Evolutionary conservation across 2,797 vertebrate species (phyloP), one percentile per base, ranked within the genome.

Genomic region (Danionella dracula): DNA sequence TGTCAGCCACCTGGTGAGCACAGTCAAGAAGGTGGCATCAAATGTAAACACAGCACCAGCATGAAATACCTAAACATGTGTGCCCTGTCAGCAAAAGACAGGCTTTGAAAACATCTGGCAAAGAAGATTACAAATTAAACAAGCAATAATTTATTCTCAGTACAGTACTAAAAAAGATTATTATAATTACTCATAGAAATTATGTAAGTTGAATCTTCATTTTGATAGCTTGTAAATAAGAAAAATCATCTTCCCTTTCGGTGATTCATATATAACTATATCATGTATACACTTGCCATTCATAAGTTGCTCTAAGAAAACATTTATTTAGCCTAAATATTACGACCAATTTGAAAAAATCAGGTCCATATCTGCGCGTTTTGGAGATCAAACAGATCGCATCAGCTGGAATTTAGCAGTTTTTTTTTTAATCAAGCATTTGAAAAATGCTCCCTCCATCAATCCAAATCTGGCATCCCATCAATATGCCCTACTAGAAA

Each of bases 381-480:
- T n/a, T n/a, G n/a, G n/a, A n/a, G n/a, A n/a, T n/a, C n/a, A n/a
- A n/a, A n/a, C n/a, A n/a, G n/a, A n/a, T n/a, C n/a, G n/a, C n/a
- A n/a, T n/a, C n/a, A n/a, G n/a, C n/a, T n/a, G n/a, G n/a, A n/a
- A n/a, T n/a, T n/a, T n/a, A n/a, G n/a, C n/a, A n/a, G n/a, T n/a
- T n/a, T n/a, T n/a, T n/a, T n/a, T n/a, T n/a, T n/a, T n/a, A n/a
- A n/a, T n/a, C n/a, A n/a, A n/a, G n/a, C n/a, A n/a, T 87, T 82
- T 90, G 90, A 92, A 91, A 90, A 92, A 93, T 91, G 90, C 86
- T 76, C 62, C 76, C 72, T 66, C 81, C 86, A 90, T 90, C 90
- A 76, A 80, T 81, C 83, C 64, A 82, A 87, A 92, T 93, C 89
- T 92, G 86, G 65, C 49, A 81, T 71, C 80, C 86, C 88, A 93